Conservation (phyloP, 1,140 invertebrate species). For the Bombus superbus region DNA sequence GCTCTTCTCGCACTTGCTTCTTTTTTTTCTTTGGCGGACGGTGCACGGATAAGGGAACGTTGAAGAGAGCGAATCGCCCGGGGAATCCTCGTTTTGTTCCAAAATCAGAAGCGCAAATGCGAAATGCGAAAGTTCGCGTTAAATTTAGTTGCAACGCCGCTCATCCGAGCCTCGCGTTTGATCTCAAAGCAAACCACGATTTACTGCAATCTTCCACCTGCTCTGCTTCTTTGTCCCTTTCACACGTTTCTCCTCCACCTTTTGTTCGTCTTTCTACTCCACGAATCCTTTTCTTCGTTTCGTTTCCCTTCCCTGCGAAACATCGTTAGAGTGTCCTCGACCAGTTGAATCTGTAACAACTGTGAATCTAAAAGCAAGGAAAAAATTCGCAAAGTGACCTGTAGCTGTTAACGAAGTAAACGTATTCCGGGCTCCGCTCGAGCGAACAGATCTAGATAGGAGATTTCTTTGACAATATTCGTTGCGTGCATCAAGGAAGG, state of each 20-base stretch:
- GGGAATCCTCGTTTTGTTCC: background rate
- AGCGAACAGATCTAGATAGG: no score
- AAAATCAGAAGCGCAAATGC: constrained; percentile 14
- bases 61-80: no score
- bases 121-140: constrained; percentile 45
- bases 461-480: no score
- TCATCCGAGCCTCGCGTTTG: constrained; percentile 4
- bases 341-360: background rate
- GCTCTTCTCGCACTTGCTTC: no score
- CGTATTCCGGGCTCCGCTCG: no score
- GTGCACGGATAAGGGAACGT: no score
- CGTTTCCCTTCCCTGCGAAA: background rate
- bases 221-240: background rate
- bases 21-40: no score
- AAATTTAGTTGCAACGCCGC: constrained; percentile 30
- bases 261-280: background rate
- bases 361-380: background rate
- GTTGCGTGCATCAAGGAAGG: no score
- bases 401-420: no score
- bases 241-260: background rate
- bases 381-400: no score
- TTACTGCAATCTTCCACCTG: background rate
- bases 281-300: background rate
- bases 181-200: constrained; percentile 25
- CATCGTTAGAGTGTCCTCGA: no score